A percentile compares a stretch with the other conserved stretches of the same genome.
Conservation (phyloP, 2,113 vertebrate genomes). For the Otus sunia region DNA sequence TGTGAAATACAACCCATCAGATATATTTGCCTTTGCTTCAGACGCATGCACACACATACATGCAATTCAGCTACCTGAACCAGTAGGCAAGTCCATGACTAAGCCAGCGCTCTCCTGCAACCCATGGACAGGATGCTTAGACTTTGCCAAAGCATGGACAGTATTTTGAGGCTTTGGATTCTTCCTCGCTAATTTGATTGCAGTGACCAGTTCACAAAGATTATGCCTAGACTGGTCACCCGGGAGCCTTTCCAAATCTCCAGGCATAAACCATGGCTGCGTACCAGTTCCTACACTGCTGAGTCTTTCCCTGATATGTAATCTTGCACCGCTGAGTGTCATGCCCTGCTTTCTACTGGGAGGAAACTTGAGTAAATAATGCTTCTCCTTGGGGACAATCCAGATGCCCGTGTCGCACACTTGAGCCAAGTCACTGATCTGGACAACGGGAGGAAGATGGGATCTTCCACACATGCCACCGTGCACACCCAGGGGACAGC, state of each 20-base stretch:
- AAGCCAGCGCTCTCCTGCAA: background rate
- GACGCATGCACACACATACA: background rate
- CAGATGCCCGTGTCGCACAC: accelerated
- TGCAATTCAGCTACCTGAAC: background rate
- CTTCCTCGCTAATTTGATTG: background rate
- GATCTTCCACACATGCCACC: accelerated
- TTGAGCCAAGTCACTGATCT: background rate
- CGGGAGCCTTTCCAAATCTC: background rate
- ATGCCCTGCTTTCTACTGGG: background rate
- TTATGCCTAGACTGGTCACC: background rate
- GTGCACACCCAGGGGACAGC: accelerated
- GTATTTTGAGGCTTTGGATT: background rate
- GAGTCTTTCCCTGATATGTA: background rate
- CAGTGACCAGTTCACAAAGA: background rate
- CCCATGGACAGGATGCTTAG: background rate
- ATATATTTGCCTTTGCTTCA: background rate
- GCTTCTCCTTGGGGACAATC: background rate
- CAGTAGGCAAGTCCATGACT: background rate
- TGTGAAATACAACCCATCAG: background rate
- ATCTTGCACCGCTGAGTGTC: accelerated
- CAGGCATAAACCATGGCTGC: background rate
- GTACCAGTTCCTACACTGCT: background rate
- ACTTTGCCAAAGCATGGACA: background rate
- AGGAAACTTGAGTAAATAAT: background rate
- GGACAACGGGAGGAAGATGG: background rate